Evolutionary conservation across 1,140 invertebrate genomes (phyloP), one percentile per base, ranked within the genome.

Genomic region (Zelostemma sp.): DNA sequence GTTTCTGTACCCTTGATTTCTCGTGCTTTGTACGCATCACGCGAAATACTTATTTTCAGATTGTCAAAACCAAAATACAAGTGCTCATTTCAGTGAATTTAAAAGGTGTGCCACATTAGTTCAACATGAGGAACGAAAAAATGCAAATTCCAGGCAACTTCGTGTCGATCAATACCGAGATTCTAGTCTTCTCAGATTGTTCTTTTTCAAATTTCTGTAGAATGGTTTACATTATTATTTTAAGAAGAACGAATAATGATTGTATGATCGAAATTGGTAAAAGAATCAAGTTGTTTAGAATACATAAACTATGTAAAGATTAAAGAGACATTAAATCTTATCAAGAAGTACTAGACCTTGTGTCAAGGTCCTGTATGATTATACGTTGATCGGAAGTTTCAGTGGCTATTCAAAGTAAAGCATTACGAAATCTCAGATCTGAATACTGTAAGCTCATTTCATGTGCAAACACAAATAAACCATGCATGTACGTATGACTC

Each of bases 371-470:
- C 74, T 47, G 65, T 55, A 68, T 68, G 69, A 76, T 76, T 71
- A 64, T 70, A 74, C 62, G 68, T 73, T 43, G 72, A 57, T 76
- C 77, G 88, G 96, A 99, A 71, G 56, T 71, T 73, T 63, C 48
- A 58, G 31, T 47, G 28, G 46, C 33, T 59, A 18, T 31, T 45
- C 46, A 55, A 49, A 17, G 6, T 68, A 41, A 58, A 60, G 35
- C 49, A 59, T 58, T 55, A 45, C 58, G 63, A 69, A 68, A 75
- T 72, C 45, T 65, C 16, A 28, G 25, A 72, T 74, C 72, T 74
- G 53, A 53, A 40, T 38, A 63, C 35, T 49, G 55, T 57, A 64
- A 49, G 60, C 56, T 55, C 9, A 33, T 16, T 40, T 55, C 49
- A 56, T 64, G 19, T 33, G 40, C 51, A 56, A 41, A 8, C 21